Conservation (phyloP, 2,888 invertebrate genomes). For the Eurois occulta region DNA sequence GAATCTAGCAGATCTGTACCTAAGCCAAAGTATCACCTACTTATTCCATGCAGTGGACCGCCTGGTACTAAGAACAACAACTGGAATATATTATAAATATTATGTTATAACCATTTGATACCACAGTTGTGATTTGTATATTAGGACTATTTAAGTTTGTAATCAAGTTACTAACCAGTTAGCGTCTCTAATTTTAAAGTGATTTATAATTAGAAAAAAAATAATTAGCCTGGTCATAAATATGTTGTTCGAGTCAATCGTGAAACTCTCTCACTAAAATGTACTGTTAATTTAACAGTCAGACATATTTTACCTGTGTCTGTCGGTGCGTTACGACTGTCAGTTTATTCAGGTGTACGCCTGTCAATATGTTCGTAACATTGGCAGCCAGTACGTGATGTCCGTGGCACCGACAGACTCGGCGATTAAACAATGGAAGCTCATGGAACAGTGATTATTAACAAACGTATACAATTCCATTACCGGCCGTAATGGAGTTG, state of each 20-base stretch:
- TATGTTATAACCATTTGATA: background rate
- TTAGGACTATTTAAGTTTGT: background rate
- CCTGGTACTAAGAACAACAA: too few relatives aligned
- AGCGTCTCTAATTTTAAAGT: background rate
- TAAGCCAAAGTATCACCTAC: background rate
- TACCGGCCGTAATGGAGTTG: background rate
- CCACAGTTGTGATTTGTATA: background rate
- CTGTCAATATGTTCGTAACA: background rate
- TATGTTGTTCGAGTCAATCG: background rate
- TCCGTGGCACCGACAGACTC: background rate
- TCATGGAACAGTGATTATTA: background rate
- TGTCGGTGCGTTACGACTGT: background rate
- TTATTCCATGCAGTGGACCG: background rate
- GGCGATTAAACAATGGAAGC: background rate
- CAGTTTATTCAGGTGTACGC: background rate
- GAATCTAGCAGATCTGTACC: too few relatives aligned
- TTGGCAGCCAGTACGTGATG: slow-evolving; percentile 6
- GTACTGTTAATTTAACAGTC: background rate
- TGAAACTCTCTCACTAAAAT: background rate
- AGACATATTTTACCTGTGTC: background rate
- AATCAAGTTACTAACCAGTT: background rate
- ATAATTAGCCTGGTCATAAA: background rate
- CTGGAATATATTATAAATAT: too few relatives aligned
- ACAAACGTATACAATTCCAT: too few relatives aligned
- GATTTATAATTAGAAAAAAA: background rate